Conservation (phyloP, 2,888 invertebrate genomes). For the Melanotus villosus region DNA sequence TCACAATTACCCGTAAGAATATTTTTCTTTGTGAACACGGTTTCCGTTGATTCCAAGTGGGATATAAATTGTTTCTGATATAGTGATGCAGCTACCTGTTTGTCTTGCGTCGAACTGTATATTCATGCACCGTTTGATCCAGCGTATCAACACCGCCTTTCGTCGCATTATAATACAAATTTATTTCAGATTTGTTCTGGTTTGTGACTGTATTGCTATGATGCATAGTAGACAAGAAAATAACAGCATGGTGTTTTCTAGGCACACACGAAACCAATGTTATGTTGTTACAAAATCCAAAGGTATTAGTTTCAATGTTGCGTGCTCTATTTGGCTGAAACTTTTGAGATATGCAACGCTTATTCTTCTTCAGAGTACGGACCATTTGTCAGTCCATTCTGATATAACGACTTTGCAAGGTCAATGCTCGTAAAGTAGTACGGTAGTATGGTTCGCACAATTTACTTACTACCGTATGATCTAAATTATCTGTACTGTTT, state of each 20-base stretch:
- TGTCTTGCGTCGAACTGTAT: neutral
- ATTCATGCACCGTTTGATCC: too few relatives aligned
- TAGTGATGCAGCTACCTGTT: slow-evolving; percentile 12
- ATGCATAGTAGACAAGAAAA: neutral
- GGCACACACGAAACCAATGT: neutral
- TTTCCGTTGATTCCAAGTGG: neutral
- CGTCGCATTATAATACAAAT: neutral
- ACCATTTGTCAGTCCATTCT: neutral
- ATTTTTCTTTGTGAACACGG: neutral
- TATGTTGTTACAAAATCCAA: slow-evolving; percentile 1
- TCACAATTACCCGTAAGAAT: slow-evolving; percentile 1
- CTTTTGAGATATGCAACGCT: neutral
- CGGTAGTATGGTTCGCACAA: slow-evolving; percentile 23
- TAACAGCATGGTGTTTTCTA: neutral
- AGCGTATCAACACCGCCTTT: too few relatives aligned
- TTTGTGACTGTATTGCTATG: neutral
- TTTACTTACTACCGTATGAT: slow-evolving; percentile 7
- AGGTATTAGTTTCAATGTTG: neutral
- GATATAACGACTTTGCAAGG: neutral
- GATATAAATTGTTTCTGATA: slow-evolving; percentile 9
- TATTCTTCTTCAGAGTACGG: neutral
- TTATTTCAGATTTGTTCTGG: neutral
- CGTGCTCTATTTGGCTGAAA: neutral
- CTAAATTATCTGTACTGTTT: slow-evolving; percentile 16
- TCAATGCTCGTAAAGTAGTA: slow-evolving; percentile 6